phyloP scores from a whole-genome alignment of 2,797 vertebrate species.

The Astyanax mexicanus region DNA sequence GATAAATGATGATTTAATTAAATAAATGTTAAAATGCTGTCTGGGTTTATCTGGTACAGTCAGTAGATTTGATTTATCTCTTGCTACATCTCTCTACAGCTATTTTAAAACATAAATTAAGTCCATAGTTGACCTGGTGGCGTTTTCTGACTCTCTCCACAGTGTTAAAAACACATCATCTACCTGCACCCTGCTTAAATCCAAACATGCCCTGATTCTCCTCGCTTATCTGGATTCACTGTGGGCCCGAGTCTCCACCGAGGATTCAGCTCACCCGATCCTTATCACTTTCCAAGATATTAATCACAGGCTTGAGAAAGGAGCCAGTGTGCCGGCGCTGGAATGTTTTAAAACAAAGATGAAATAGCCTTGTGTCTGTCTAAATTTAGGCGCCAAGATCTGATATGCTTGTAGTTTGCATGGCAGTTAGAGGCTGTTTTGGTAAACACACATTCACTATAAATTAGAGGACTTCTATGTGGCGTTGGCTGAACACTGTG shows the following conservation, averaged over 20 bases:
- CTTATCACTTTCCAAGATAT: constrained; percentile 40
- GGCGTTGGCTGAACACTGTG: background rate
- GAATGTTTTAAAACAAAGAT: constrained; percentile 42
- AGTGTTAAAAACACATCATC: background rate
- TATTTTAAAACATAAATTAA: no score
- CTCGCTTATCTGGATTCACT: constrained; percentile 26
- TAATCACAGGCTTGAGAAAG: constrained; percentile 31
- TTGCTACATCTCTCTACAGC: background rate
- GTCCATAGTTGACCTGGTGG: no score
- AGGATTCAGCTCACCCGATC: constrained; percentile 30
- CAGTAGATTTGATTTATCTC: background rate
- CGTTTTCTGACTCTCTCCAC: constrained; percentile 3
- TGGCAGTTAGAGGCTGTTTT: constrained; percentile 32
- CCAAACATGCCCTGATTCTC: constrained; percentile 34
- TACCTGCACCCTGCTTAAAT: constrained; percentile 1
- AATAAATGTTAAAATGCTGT: no score
- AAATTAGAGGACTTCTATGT: background rate
- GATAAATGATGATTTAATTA: no score
- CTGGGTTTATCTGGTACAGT: background rate
- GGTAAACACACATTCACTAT: constrained; percentile 12
- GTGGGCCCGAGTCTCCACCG: constrained; percentile 26
- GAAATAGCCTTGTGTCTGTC: constrained; percentile 30
- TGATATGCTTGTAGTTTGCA: constrained; percentile 38
- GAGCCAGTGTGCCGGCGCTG: constrained; percentile 28
- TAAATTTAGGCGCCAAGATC: constrained; percentile 46